Percentiles rank a stretch among this genome's conserved stretches.
Conservation (phyloP, 2,888 invertebrate species). For the Perizoma flavofasciatum region DNA sequence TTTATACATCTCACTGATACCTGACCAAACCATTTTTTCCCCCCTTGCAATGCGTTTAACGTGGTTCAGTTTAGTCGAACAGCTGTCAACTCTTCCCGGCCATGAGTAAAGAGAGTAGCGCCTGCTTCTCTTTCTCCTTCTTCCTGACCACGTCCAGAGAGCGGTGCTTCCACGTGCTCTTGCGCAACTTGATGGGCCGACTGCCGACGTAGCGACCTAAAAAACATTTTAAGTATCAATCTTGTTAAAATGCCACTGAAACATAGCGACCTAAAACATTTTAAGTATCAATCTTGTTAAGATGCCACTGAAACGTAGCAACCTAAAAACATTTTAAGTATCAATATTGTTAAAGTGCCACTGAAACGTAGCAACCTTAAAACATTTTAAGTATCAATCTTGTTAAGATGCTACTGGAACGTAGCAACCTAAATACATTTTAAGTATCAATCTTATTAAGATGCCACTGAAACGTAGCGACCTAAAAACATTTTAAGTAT, state of each 20-base stretch:
- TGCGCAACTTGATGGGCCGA: constrained; percentile 97
- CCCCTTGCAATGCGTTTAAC: too few species aligned
- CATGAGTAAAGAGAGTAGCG: constrained; percentile 89
- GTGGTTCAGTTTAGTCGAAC: too few species aligned
- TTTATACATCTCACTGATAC: too few species aligned
- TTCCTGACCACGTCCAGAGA: constrained; percentile 96
- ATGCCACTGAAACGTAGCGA: constrained; percentile 90
- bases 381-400: not conserved
- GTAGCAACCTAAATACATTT: constrained; percentile 89
- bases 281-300: too few species aligned
- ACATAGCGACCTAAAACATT: constrained; percentile 90
- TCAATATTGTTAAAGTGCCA: too few species aligned
- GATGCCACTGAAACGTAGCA: constrained; percentile 91
- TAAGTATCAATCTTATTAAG: too few species aligned
- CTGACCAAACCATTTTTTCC: too few species aligned
- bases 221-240: not conserved
- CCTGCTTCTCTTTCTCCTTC: constrained; percentile 97
- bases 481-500: constrained; percentile 79
- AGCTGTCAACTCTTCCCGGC: constrained; percentile 77
- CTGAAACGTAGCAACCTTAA: constrained; percentile 93
- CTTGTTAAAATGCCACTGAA: too few species aligned
- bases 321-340: constrained; percentile 78
- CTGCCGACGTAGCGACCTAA: constrained; percentile 99
- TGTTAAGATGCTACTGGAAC: constrained; percentile 80
- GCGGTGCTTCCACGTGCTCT: constrained; percentile 97